These are phyloP conservation scores for Ptyas mucosa DNA, from an alignment of 2,113 vertebrate species.

Conservation along the genomic window DNA sequence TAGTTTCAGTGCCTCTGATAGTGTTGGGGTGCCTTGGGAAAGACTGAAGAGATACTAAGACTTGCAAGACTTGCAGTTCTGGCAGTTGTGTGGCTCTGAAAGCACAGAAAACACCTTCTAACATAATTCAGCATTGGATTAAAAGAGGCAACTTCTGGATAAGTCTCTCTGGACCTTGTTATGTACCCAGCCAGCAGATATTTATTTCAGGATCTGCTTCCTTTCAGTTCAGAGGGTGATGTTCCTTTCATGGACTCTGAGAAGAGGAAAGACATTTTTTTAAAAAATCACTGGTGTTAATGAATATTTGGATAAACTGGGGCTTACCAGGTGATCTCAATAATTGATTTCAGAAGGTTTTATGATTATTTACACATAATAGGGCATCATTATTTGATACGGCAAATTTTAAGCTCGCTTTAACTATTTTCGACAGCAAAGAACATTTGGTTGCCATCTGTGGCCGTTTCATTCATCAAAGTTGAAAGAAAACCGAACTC, in stretches of 20 bases:
- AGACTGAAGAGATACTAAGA: slow-evolving; percentile 73
- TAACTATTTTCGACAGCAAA: slow-evolving; percentile 7
- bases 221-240: slow-evolving; percentile 55
- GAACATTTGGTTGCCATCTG: slow-evolving; percentile 21
- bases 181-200: slow-evolving; percentile 67
- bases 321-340: slow-evolving; percentile 40
- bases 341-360: slow-evolving; percentile 49
- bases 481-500: slow-evolving; percentile 14
- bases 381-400: slow-evolving; percentile 35
- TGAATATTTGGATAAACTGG: slow-evolving; percentile 52
- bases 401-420: slow-evolving; percentile 40
- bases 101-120: slow-evolving; percentile 59
- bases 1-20: slow-evolving; percentile 96
- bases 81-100: slow-evolving; percentile 60
- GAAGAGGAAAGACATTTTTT: slow-evolving; percentile 35
- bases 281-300: slow-evolving; percentile 46
- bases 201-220: slow-evolving; percentile 62
- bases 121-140: slow-evolving; percentile 65
- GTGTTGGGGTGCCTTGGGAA: slow-evolving; percentile 90
- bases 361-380: slow-evolving; percentile 23
- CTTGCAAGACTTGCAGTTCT: slow-evolving; percentile 76
- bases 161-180: slow-evolving; percentile 75
- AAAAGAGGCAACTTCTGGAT: slow-evolving; percentile 67
- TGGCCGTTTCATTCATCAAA: slow-evolving; percentile 22
- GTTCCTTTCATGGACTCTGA: slow-evolving; percentile 55